Evolutionary conservation across 2,888 invertebrate species (phyloP), one percentile per base, ranked within the genome.

Genomic region (Tyria jacobaeae): DNA sequence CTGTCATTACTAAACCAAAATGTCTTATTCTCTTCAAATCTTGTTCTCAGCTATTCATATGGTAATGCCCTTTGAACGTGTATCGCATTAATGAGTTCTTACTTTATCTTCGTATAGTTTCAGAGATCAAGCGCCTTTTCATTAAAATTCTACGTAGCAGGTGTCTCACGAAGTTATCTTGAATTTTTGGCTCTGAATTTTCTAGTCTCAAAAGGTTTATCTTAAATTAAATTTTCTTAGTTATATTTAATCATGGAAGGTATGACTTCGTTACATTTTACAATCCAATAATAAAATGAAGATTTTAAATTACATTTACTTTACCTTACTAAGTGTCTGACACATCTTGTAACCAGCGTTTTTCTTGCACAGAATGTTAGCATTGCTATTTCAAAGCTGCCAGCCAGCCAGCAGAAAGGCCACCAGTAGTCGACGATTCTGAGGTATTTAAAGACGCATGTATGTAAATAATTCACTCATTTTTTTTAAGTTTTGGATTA

Each of bases 131-230:
- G 41, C 48, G 57, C 53, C 39, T 50, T 62, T 63, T 61, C 71
- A 68, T 71, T 71, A 61, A 52, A 61, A 73, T 70, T 73, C 61
- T 49, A 50, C 50, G 49, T 59, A 59, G 49, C 52, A 49, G 49
- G 44, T 39, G 59, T 39, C 60, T 63, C 37, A 25, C 1, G 7
- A 59, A 31, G 63, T 73, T 66, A 49, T 61, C 66, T 64, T 49
- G 51, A 63, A 62, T 58, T 58, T 50, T 50, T 51, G 24, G 34
- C 41, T 41, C 10, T n/a, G 31, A 50, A 44, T 51, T 58, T 51
- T 58, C 51, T 58, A 51, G 58, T 44, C 58, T 50, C 17, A n/a
- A n/a, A 37, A 31, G 51, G 34, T n/a, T 58, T 58, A 34, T 24
- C 15, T 25, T 44, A 51, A 58, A 50, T 58, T 12, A 39, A 15